These are phyloP conservation scores for Diachasma alloeum DNA, from an alignment of 1,140 invertebrate species.

Conservation along the genomic window DNA sequence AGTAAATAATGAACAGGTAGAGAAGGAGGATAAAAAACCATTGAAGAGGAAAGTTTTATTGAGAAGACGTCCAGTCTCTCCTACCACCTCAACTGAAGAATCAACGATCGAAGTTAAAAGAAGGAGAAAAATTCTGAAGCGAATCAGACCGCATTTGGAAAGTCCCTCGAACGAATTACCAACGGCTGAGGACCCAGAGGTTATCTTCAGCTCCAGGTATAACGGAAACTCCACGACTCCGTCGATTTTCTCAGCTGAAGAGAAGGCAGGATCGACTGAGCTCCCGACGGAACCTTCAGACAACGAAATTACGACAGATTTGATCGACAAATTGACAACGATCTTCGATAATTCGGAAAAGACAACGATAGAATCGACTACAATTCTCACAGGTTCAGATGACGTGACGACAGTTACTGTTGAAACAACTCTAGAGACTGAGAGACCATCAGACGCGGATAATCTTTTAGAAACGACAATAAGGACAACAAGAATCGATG, in stretches of 20 bases:
- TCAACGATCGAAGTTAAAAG: neutral
- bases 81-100: neutral
- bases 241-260: neutral
- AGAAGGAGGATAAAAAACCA: slow-evolving; percentile 13
- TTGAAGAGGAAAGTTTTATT: slow-evolving; percentile 45
- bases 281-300: neutral
- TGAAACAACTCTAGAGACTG: neutral
- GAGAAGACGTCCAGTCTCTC: slow-evolving; percentile 36
- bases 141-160: neutral
- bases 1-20: neutral
- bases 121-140: slow-evolving; percentile 18
- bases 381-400: neutral
- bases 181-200: neutral
- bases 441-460: neutral
- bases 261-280: neutral
- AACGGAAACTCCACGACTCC: neutral
- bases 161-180: neutral
- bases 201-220: neutral
- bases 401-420: neutral
- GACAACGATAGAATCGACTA: slow-evolving; percentile 1
- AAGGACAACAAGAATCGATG: neutral
- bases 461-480: neutral
- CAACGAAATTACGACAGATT: neutral
- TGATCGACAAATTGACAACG: neutral
- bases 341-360: neutral